A percentile compares a stretch with the other conserved stretches of the same genome.
Conservation (phyloP, 2,888 invertebrate species). For the Agriopis leucophaearia region DNA sequence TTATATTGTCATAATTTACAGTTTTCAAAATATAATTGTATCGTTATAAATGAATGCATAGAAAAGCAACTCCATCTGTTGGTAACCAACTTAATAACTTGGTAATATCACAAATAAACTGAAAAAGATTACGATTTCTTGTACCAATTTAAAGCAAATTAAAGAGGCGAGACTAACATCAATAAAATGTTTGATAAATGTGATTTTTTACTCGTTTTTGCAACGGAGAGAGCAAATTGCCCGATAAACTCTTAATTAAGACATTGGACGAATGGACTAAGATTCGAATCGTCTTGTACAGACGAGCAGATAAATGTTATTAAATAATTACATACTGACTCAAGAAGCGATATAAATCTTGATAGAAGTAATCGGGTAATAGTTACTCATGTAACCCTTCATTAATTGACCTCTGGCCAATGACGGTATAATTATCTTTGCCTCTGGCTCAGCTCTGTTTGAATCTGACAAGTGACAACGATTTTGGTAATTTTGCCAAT, state of each 20-base stretch:
- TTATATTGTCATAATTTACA: too few species aligned
- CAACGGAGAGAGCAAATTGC: conserved; percentile 60
- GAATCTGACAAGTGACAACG: conserved; percentile 3
- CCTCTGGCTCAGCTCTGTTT: not conserved
- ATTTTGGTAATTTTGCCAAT: conserved; percentile 6
- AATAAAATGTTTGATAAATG: conserved; percentile 30
- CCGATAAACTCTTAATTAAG: conserved; percentile 78
- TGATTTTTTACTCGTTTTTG: conserved; percentile 28
- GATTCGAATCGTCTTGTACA: conserved; percentile 66
- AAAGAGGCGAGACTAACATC: conserved; percentile 37
- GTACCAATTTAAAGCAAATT: conserved; percentile 34
- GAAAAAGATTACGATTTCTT: conserved; percentile 9
- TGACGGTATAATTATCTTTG: too few species aligned
- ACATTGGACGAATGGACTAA: conserved; percentile 58
- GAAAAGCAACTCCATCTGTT: not conserved
- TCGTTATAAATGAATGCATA: too few species aligned
- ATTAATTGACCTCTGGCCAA: conserved; percentile 12
- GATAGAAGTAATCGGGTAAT: conserved; percentile 24
- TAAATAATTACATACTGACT: conserved; percentile 18
- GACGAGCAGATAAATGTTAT: conserved; percentile 46
- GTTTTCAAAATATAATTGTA: too few species aligned
- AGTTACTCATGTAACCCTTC: conserved; percentile 14
- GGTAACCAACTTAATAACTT: not conserved
- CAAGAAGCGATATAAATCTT: conserved; percentile 28
- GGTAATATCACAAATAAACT: not conserved